A percentile compares a stretch with the other conserved stretches of the same genome.
Conservation (phyloP, 2,888 invertebrate genomes). For the Xanthorhoe spadicearia region DNA sequence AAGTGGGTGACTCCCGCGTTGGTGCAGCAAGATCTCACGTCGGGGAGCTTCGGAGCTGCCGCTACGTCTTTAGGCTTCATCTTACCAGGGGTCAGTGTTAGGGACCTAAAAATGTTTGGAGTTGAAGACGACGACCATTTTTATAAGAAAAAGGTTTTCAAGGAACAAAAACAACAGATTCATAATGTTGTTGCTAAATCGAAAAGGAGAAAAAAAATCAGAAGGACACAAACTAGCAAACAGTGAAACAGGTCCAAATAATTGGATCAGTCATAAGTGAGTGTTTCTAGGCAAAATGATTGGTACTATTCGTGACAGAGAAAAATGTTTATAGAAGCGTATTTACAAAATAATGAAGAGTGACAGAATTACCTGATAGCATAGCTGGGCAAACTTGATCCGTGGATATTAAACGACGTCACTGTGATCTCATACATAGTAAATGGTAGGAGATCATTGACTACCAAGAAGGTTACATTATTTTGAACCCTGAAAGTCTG, state of each 20-base stretch:
- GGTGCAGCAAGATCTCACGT: slow-evolving; percentile 90
- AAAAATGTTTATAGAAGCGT: too few species aligned
- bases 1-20: slow-evolving; percentile 89
- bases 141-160: background rate
- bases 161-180: too few species aligned
- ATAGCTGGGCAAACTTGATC: slow-evolving; percentile 91
- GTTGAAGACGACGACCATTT: background rate
- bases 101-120: slow-evolving; percentile 64
- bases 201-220: too few species aligned
- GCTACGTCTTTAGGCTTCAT: slow-evolving; percentile 84
- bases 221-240: too few species aligned
- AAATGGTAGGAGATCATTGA: slow-evolving; percentile 88
- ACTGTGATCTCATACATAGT: slow-evolving; percentile 94
- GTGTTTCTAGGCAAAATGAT: too few species aligned
- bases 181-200: too few species aligned
- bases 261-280: too few species aligned
- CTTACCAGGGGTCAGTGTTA: slow-evolving; percentile 88
- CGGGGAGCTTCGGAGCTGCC: slow-evolving; percentile 89
- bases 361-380: slow-evolving; percentile 82
- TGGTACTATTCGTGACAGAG: too few species aligned
- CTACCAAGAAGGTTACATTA: slow-evolving; percentile 83
- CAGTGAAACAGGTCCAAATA: too few species aligned
- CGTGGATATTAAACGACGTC: slow-evolving; percentile 89
- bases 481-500: slow-evolving; percentile 84
- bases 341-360: too few species aligned